A percentile compares a stretch with the other conserved stretches of the same genome.
These are phyloP conservation scores for Dicyrtoma fusca DNA, from an alignment of 2,888 invertebrate species.

Conservation along the genomic window DNA sequence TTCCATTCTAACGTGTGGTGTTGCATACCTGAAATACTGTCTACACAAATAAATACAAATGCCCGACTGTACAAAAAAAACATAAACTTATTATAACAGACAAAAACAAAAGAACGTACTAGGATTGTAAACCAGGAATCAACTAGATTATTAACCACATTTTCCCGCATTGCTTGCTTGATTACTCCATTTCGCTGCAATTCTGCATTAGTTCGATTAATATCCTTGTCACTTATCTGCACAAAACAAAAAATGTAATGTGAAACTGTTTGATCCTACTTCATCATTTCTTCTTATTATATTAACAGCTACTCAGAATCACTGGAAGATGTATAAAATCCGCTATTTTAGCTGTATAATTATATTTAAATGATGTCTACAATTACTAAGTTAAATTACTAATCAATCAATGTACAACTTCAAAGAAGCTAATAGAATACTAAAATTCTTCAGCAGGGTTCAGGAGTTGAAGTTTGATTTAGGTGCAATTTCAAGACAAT, in stretches of 20 bases:
- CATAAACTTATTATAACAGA: too few relatives aligned
- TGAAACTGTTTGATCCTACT: too few relatives aligned
- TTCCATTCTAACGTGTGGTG: neutral
- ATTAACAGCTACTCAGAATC: too few relatives aligned
- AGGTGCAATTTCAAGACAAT: conserved; percentile 17
- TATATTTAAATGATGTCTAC: too few relatives aligned
- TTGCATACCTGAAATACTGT: neutral
- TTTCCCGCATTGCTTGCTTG: conserved; percentile 65
- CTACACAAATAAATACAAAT: neutral
- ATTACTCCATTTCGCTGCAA: conserved; percentile 62
- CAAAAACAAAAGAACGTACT: too few relatives aligned
- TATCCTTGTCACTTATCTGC: conserved; percentile 61
- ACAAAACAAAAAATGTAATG: conserved; percentile 30
- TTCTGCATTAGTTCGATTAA: conserved; percentile 61
- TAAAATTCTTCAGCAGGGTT: conserved; percentile 14
- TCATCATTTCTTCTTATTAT: too few relatives aligned
- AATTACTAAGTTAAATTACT: neutral
- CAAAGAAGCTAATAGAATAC: neutral
- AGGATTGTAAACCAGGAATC: conserved; percentile 65
- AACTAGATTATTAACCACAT: conserved; percentile 63
- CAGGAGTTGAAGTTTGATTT: conserved; percentile 5
- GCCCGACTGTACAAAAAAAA: neutral
- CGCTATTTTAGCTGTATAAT: too few relatives aligned
- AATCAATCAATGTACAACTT: conserved; percentile 1
- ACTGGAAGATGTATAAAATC: too few relatives aligned